phyloP scores from a whole-genome alignment of 2,888 invertebrate genomes.

The Eupithecia tripunctaria region DNA sequence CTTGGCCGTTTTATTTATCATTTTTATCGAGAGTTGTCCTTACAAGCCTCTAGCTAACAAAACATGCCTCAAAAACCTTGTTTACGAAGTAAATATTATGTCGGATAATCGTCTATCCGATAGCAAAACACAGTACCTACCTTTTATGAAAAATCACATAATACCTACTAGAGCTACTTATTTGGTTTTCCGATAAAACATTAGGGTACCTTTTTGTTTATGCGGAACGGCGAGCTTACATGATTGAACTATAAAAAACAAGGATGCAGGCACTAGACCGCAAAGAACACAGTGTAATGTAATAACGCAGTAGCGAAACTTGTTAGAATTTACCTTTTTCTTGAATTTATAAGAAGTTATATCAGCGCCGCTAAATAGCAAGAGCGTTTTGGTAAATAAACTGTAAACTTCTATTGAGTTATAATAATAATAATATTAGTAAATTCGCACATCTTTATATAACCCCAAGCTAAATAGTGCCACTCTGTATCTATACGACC shows the following conservation, averaged over 20 bases:
- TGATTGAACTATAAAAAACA: slow-evolving; percentile 36
- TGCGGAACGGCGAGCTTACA: slow-evolving; percentile 15
- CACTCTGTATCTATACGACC: no score
- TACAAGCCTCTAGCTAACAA: background rate
- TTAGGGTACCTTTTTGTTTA: slow-evolving; percentile 21
- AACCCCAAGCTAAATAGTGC: no score
- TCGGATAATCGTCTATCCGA: slow-evolving; percentile 8
- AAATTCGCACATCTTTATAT: no score
- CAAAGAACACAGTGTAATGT: slow-evolving; percentile 7
- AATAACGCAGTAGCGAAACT: background rate
- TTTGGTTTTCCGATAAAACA: slow-evolving; percentile 13
- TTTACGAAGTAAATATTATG: slow-evolving; percentile 1
- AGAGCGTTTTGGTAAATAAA: no score
- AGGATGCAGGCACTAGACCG: slow-evolving; percentile 16
- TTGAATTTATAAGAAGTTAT: background rate
- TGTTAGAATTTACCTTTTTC: background rate
- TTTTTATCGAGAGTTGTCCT: background rate
- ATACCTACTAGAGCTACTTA: background rate
- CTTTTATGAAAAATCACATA: slow-evolving; percentile 4
- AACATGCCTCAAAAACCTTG: background rate
- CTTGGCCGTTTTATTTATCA: background rate
- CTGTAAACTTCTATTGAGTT: no score
- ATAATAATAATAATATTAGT: no score
- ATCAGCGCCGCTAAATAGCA: no score
- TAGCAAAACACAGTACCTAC: background rate